Base-by-base conservation (phyloP, 2,113 vertebrate species). In the Ceyx margarethae region DNA sequence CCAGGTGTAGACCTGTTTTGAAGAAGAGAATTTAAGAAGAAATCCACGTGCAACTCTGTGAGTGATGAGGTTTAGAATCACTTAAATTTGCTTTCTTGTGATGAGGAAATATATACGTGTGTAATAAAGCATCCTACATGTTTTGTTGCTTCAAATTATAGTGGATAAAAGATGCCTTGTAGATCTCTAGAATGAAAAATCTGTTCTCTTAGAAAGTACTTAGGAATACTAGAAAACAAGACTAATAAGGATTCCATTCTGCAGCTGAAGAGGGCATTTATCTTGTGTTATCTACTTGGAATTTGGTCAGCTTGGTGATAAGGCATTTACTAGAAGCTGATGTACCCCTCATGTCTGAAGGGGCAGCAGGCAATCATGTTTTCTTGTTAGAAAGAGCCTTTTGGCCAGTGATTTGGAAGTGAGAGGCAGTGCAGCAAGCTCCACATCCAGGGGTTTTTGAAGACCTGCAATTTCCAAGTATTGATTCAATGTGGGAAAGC, bases 1-100 rank as follows among this genome's bases (percentile, higher is more conserved):
- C 29, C 33, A 71, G 15, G 1, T 64, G 26, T 48, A 77, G 60
- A 58, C 56, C 31, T 74, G 10, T 37, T 58, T 61, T 43, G 51
- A 66, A 67, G 67, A 45, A 31, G 8, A 62, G 64, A 66, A 80
- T 69, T 91, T 31, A 62, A 23, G 51, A 77, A 76, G 37, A 90
- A 85, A 87, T 76, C 13, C 16, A 10, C 26, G 13, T 43, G 26
- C 23, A 76, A 3, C 54, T 87, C 2, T 2, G 4, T 68, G 69
- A 89, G 51, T 46, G 79, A 73, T 4, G 8, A 85, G 50, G 33
- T 69, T 87, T 85, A 79, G 67, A 79, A 76, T 94, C 11, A 71
- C 37, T 88, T 74, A 65, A 81, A 75, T 92, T 89, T 87, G 37
- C 35, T 86, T 73, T 93, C 23, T 23, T 40, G 11, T 85, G 83